Conservation (phyloP, 2,113 vertebrate genomes). For the Triplophysa siluroides region DNA sequence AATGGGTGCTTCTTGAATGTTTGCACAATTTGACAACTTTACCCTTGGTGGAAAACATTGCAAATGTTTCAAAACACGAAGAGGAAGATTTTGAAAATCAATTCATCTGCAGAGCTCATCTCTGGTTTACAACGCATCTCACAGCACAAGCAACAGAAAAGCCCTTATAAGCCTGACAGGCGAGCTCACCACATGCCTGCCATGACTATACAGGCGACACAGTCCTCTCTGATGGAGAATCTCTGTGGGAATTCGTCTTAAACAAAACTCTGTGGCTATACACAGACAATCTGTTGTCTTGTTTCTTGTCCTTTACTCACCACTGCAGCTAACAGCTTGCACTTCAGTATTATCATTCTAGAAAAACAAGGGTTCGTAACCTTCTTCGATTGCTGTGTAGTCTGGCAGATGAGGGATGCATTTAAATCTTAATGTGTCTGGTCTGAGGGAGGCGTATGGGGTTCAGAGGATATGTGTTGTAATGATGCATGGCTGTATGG, state of each 20-base stretch:
- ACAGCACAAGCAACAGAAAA: conserved; percentile 20
- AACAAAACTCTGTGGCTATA: conserved; percentile 32
- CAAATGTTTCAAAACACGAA: neutral
- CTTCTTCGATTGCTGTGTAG: conserved; percentile 23
- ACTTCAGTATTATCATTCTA: conserved; percentile 21
- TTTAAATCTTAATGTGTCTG: conserved; percentile 38
- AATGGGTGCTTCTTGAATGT: neutral
- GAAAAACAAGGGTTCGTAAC: conserved; percentile 21
- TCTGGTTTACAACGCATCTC: conserved; percentile 13
- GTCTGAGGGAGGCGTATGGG: conserved; percentile 1
- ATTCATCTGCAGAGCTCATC: conserved; percentile 11
- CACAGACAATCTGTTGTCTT: conserved; percentile 35
- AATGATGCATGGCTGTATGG: conserved; percentile 30
- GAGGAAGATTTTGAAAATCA: neutral
- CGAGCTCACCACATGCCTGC: conserved; percentile 22
- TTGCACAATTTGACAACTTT: neutral
- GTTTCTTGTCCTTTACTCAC: neutral
- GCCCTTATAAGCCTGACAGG: conserved; percentile 29
- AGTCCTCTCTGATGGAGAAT: conserved; percentile 15
- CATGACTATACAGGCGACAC: conserved; percentile 40
- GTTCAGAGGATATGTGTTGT: conserved; percentile 18
- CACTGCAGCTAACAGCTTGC: conserved; percentile 31
- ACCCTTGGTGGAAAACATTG: neutral
- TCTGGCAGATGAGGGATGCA: conserved; percentile 18
- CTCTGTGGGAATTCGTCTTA: conserved; percentile 19